phyloP scores from a whole-genome alignment of 2,888 invertebrate species.

The Polydesmus complanatus region DNA sequence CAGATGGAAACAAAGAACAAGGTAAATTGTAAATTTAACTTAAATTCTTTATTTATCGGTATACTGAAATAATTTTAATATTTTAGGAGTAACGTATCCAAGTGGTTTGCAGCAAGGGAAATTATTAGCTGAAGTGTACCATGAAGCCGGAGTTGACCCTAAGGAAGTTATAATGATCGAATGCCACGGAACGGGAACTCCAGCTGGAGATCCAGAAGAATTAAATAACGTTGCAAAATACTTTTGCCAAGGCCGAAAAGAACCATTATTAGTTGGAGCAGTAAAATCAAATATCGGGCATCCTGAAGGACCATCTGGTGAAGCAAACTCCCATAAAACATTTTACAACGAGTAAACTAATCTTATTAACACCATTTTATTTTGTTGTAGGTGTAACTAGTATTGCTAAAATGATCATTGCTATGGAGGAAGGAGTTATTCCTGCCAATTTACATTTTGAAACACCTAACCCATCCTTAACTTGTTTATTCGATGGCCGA shows the following conservation, averaged over 20 bases:
- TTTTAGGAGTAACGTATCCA: conserved; percentile 39
- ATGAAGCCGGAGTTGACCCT: conserved; percentile 67
- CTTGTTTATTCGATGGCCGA: conserved; percentile 72
- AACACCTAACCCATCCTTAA: conserved; percentile 75
- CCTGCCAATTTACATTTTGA: conserved; percentile 84
- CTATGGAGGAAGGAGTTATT: conserved; percentile 79
- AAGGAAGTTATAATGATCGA: conserved; percentile 78
- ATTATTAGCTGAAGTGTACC: conserved; percentile 59
- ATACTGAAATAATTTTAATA: background rate
- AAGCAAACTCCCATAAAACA: background rate
- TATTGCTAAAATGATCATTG: conserved; percentile 75
- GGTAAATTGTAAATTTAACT: conserved; percentile 36
- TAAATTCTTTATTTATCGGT: background rate
- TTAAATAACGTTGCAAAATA: conserved; percentile 84
- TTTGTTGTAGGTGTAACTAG: conserved; percentile 58
- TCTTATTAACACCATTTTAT: conserved; percentile 18
- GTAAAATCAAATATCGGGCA: conserved; percentile 99
- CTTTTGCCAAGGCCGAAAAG: conserved; percentile 65
- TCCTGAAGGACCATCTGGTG: conserved; percentile 73
- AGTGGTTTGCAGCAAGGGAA: conserved; percentile 49
- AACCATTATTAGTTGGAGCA: conserved; percentile 79
- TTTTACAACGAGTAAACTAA: conserved; percentile 10
- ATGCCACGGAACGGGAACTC: conserved; percentile 97
- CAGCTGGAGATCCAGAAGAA: conserved; percentile 96
- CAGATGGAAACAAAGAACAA: conserved; percentile 80